These are phyloP conservation scores for Thyatira batis DNA, from an alignment of 2,888 invertebrate species.

Conservation along the genomic window DNA sequence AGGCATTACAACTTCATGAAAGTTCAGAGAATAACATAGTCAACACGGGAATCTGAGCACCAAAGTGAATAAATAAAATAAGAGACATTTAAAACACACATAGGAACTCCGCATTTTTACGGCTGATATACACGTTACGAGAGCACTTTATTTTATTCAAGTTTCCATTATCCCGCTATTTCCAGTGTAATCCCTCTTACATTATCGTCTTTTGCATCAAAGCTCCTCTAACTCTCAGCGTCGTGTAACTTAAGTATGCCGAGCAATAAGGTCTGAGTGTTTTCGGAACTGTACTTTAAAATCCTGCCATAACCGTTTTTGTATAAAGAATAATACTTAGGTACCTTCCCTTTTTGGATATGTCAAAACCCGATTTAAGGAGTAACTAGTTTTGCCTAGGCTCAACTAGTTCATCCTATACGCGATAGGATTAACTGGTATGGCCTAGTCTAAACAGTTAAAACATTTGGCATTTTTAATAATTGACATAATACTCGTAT, in stretches of 20 bases:
- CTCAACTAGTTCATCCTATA: no score
- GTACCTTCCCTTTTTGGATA: no score
- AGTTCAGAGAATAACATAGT: no score
- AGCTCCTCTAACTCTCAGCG: background rate
- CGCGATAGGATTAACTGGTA: no score
- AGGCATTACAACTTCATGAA: no score
- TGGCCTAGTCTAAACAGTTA: no score
- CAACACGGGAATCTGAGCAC: no score
- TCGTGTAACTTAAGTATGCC: background rate
- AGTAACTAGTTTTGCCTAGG: no score
- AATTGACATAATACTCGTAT: no score
- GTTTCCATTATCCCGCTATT: background rate
- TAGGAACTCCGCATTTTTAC: background rate
- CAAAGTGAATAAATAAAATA: no score
- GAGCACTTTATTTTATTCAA: background rate
- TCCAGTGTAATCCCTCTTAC: background rate
- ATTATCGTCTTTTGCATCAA: conserved; percentile 3
- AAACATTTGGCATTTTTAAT: no score
- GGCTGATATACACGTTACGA: background rate
- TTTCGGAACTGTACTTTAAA: background rate
- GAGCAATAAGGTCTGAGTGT: background rate
- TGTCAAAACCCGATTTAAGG: no score
- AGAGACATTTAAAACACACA: background rate
- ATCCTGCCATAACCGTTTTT: background rate
- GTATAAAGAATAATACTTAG: background rate